These are phyloP conservation scores for Drosophila miranda DNA, from an alignment of 1,140 invertebrate genomes.

Conservation along the genomic window DNA sequence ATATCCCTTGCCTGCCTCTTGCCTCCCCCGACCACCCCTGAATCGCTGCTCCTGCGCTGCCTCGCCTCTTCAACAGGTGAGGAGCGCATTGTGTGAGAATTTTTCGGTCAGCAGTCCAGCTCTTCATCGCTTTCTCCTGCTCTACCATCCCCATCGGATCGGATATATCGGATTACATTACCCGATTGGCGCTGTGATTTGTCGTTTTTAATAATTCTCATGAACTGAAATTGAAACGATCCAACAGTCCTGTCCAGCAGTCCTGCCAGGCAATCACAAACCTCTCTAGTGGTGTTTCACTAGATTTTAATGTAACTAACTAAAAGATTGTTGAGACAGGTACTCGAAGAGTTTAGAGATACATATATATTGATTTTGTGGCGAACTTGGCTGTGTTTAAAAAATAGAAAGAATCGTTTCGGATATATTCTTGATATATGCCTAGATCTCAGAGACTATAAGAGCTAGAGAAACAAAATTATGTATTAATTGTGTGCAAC, in stretches of 20 bases:
- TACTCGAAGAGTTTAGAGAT: no score
- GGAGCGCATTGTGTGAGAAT: conserved; percentile 68
- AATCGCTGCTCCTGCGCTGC: neutral
- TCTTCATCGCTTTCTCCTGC: conserved; percentile 8
- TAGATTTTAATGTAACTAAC: no score
- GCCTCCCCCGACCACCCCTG: neutral
- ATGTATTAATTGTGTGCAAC: no score
- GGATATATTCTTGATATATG: no score
- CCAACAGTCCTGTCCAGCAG: neutral
- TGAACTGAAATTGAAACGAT: conserved; percentile 59
- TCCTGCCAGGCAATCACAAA: no score
- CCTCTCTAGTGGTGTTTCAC: no score
- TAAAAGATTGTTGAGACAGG: no score
- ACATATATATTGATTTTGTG: no score
- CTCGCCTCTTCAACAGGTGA: conserved; percentile 62
- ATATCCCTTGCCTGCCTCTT: conserved; percentile 5
- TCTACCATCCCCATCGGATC: conserved; percentile 32
- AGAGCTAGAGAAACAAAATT: no score
- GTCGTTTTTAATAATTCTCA: conserved; percentile 70
- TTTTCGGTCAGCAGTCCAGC: conserved; percentile 31
- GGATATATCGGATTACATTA: conserved; percentile 53
- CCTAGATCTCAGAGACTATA: no score
- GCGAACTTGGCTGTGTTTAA: no score
- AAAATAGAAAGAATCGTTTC: no score
- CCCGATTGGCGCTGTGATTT: conserved; percentile 68